phyloP scores from a whole-genome alignment of 2,888 invertebrate genomes.

The Erebia aethiops region DNA sequence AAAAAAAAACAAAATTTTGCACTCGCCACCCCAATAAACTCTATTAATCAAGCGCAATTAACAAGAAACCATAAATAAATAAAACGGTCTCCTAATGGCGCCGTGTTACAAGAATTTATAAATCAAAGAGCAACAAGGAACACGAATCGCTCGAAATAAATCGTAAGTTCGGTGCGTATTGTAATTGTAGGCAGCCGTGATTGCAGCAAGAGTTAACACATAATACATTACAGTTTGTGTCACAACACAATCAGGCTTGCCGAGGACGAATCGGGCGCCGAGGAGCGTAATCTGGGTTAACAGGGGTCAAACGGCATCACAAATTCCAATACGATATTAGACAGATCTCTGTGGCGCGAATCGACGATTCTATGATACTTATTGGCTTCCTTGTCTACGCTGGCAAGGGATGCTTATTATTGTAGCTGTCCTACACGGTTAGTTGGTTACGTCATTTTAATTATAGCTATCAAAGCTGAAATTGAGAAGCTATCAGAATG shows the following conservation, averaged over 20 bases:
- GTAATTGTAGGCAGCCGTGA: slow-evolving; percentile 80
- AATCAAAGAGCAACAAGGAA: slow-evolving; percentile 21
- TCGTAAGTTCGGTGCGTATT: slow-evolving; percentile 72
- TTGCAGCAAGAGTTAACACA: slow-evolving; percentile 83
- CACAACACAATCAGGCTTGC: slow-evolving; percentile 82
- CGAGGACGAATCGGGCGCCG: slow-evolving; percentile 83
- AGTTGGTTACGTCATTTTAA: background rate
- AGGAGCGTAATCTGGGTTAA: slow-evolving; percentile 88
- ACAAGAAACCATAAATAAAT: slow-evolving; percentile 23
- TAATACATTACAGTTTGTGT: slow-evolving; percentile 84
- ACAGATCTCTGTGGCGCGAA: slow-evolving; percentile 83
- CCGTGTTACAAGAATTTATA: slow-evolving; percentile 20
- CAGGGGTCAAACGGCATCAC: slow-evolving; percentile 88
- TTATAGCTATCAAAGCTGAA: background rate
- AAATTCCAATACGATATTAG: slow-evolving; percentile 86
- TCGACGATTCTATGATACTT: slow-evolving; percentile 69
- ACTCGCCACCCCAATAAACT: background rate
- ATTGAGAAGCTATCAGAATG: too few species aligned
- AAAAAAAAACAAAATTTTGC: background rate
- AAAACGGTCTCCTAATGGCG: slow-evolving; percentile 12
- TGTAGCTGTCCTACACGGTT: background rate
- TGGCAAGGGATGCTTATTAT: slow-evolving; percentile 11
- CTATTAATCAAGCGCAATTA: slow-evolving; percentile 18
- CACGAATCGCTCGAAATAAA: slow-evolving; percentile 61
- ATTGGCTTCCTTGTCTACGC: slow-evolving; percentile 57